Conservation (phyloP, 2,888 invertebrate genomes). For the Diarsia mendica region DNA sequence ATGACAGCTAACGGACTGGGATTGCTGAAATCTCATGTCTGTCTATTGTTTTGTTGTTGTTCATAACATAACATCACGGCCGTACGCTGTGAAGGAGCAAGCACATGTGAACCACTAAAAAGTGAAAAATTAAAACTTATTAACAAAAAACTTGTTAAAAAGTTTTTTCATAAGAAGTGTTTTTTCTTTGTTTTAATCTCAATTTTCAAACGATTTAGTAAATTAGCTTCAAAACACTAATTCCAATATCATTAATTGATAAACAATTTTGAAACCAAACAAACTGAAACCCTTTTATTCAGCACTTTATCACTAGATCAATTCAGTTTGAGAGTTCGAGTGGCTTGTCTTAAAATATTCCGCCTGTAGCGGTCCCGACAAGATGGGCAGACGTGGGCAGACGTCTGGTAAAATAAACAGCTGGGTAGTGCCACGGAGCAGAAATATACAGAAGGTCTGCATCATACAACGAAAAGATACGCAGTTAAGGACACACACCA, state of each 20-base stretch:
- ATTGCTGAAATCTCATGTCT: too few relatives aligned
- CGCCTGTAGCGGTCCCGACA: conserved; percentile 26
- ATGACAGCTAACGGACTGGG: too few relatives aligned
- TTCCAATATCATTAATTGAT: not conserved
- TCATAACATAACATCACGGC: too few relatives aligned
- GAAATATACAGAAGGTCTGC: not conserved
- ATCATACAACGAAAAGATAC: too few relatives aligned
- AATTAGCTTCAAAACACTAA: not conserved
- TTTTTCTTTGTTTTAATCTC: too few relatives aligned
- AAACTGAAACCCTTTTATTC: conserved; percentile 8
- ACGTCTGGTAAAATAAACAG: conserved; percentile 51
- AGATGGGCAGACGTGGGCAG: conserved; percentile 5
- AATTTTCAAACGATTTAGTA: not conserved
- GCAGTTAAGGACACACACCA: too few relatives aligned
- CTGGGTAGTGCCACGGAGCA: conserved; percentile 5
- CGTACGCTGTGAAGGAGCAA: too few relatives aligned
- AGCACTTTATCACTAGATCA: conserved; percentile 20
- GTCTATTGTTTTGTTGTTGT: too few relatives aligned
- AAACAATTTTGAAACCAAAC: not conserved
- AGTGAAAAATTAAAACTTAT: too few relatives aligned
- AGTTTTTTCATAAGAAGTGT: too few relatives aligned
- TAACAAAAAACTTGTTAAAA: too few relatives aligned
- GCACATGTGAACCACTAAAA: too few relatives aligned
- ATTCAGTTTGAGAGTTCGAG: conserved; percentile 27
- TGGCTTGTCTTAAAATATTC: conserved; percentile 48